These are phyloP conservation scores for Colinus virginianus DNA, from an alignment of 2,113 vertebrate species.

Conservation along the genomic window DNA sequence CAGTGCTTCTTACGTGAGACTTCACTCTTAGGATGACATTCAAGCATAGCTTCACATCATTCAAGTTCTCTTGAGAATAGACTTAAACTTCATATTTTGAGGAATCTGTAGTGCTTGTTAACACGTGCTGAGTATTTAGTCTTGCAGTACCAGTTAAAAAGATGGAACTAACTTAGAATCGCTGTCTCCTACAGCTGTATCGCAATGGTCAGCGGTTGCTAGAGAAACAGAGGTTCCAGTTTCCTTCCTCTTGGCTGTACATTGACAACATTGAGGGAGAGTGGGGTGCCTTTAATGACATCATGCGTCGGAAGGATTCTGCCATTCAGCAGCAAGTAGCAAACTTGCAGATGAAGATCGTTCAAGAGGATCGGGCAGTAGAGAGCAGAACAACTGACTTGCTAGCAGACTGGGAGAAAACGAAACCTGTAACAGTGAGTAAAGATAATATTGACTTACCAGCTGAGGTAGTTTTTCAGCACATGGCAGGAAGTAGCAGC, in stretches of 20 bases:
- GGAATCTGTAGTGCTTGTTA: neutral
- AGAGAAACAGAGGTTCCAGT: constrained; percentile 98
- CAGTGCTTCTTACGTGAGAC: neutral
- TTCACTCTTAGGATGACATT: neutral
- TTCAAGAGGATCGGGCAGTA: constrained; percentile 97
- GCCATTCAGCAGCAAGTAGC: constrained; percentile 99
- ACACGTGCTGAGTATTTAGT: neutral
- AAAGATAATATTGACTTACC: neutral
- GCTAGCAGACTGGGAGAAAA: constrained; percentile 97
- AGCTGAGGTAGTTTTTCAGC: neutral
- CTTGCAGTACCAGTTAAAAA: neutral
- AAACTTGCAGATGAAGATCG: constrained; percentile 98
- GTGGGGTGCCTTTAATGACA: constrained; percentile 98
- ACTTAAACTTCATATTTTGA: neutral
- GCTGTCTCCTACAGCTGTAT: constrained; percentile 84
- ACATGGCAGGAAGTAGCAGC: neutral
- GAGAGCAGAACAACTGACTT: constrained; percentile 95
- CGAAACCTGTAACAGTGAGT: constrained; percentile 94
- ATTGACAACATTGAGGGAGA: constrained; percentile 99
- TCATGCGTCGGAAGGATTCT: constrained; percentile 98
- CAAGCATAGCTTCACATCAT: neutral
- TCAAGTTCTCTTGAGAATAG: neutral
- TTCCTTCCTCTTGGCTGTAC: constrained; percentile 97
- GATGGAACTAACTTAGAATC: neutral
- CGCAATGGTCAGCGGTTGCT: constrained; percentile 96